Evolutionary conservation across 2,113 vertebrate species (phyloP), one percentile per base, ranked within the genome.

Genomic region (Oryzias javanicus): DNA sequence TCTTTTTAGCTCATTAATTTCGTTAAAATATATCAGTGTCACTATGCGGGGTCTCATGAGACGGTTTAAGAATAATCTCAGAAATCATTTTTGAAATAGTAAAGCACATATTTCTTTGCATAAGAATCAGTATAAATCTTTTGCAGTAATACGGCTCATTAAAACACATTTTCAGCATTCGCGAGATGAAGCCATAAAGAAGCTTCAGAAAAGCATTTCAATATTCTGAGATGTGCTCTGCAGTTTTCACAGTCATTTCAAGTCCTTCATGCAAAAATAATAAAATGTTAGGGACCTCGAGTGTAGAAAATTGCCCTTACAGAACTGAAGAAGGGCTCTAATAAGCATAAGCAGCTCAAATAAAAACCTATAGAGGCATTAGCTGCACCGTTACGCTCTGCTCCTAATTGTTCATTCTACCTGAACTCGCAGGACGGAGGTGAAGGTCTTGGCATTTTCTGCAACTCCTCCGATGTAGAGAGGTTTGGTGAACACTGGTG

Each of bases 361-460:
- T 7, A 56, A 46, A 57, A 45, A 10, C 40, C 35, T 2, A 35
- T 35, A 35, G 10, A 35, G 35, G 10, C 35, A 35, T 35, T 35
- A 35, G 35, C 12, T 35, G 10, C 35, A 35, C 35, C 35, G 12
- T 35, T 3, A 35, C 35, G 35, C 35, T 35, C 35, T 8, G 3
- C 35, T 29, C 27, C 27, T 35, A 35, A 35, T 35, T 12, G 35
- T 12, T 35, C 4, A 69, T 18, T 48, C 27, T 86, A 92, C 97
- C 95, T 98, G 93, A 20, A 99, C 95, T 91, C 91, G 92, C 49
- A 99, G 86, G 50, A 99, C 92, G 2, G 96, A 94, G 13, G 95
- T 90, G 90, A 99, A 99, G 47, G 98, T 99, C 86, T 91, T 96
- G 42, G 95, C 92, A 70, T 98, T 95, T 86, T 99, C 97, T 24